These are phyloP conservation scores for Grantiella picta DNA, from an alignment of 2,113 vertebrate genomes.

Conservation along the genomic window DNA sequence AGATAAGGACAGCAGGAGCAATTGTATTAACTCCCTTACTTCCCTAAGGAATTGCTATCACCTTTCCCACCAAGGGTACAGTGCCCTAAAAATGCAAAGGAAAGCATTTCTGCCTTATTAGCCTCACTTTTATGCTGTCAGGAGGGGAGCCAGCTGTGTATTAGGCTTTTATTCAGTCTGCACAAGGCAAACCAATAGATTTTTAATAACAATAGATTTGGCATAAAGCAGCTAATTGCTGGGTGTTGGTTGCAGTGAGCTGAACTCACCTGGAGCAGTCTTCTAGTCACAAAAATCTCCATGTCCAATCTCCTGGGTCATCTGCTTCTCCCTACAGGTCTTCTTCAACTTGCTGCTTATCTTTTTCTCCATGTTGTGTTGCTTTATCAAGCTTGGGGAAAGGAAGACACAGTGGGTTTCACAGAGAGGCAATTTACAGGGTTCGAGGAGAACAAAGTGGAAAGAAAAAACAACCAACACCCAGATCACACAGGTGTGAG, in stretches of 20 bases:
- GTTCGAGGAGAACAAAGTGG: not conserved
- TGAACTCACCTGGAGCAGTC: not conserved
- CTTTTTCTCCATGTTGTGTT: not conserved
- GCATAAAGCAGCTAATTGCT: not conserved
- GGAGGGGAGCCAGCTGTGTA: not conserved
- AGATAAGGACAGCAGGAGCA: not conserved
- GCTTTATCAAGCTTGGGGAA: not conserved
- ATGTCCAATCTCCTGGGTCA: not conserved
- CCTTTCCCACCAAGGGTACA: not conserved
- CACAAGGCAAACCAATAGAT: not conserved
- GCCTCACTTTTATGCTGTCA: not conserved
- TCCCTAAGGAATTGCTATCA: not conserved
- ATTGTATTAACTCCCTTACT: not conserved
- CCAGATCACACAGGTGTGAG: not conserved
- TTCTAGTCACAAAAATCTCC: not conserved
- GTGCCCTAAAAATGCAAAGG: not conserved
- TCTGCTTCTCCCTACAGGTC: not conserved
- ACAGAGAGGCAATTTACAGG: not conserved
- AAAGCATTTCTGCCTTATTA: not conserved
- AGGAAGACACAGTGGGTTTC: not conserved
- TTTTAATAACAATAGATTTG: not conserved
- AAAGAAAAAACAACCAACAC: constrained; percentile 4
- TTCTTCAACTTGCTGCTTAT: constrained; percentile 19
- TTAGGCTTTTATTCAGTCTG: not conserved
- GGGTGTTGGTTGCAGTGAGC: not conserved